Conservation (phyloP, 2,797 vertebrate genomes). For the Prionace glauca region DNA sequence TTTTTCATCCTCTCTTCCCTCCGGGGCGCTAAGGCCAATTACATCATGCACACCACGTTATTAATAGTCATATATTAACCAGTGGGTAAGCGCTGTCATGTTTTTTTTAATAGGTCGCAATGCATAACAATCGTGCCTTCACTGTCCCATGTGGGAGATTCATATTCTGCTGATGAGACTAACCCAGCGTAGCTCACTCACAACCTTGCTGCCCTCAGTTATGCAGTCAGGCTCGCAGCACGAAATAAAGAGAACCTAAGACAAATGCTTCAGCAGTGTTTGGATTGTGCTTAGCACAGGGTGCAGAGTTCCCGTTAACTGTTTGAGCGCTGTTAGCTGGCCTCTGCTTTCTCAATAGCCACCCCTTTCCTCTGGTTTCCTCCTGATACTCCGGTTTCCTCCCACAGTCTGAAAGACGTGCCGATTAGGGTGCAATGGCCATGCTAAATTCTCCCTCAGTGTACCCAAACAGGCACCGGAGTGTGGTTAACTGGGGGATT, state of each 20-base stretch:
- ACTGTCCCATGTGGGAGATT: neutral
- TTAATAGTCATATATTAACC: constrained; percentile 7
- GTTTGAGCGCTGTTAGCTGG: neutral
- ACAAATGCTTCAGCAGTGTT: neutral
- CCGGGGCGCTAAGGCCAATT: neutral
- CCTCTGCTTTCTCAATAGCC: neutral
- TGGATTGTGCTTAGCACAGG: neutral
- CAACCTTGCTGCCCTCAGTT: neutral
- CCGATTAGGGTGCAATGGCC: no score
- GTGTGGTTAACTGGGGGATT: no score
- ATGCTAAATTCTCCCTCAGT: no score
- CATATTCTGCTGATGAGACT: constrained; percentile 15
- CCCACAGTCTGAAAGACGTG: no score
- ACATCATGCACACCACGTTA: neutral
- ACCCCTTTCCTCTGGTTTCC: neutral
- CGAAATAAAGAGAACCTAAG: neutral
- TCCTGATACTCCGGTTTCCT: no score
- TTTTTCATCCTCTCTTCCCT: neutral
- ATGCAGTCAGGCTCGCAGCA: neutral
- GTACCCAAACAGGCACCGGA: no score
- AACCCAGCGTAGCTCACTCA: neutral
- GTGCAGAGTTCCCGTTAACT: neutral
- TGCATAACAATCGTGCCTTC: neutral
- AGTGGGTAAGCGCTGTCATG: neutral
- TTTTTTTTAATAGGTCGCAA: neutral